Evolutionary conservation across 2,113 vertebrate species (phyloP), one percentile per base, ranked within the genome.

Genomic region (Uria lomvia): DNA sequence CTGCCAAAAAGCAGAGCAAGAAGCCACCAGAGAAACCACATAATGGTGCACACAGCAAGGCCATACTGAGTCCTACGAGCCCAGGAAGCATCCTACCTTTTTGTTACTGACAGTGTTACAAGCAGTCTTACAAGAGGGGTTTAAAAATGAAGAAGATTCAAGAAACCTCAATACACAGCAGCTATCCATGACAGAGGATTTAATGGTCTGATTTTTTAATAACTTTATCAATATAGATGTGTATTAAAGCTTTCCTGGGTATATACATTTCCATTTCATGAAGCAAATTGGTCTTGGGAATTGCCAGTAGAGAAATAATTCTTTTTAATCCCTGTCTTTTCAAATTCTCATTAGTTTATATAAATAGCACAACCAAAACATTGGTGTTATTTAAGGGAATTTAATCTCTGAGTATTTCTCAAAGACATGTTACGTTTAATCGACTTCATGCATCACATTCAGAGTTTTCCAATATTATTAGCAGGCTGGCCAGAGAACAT

Each of bases 251-350:
- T 86, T 96, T 91, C 62, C 47, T 50, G 45, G 42, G 34, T 53
- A 82, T 80, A 58, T 72, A 78, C 36, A 68, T 85, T 94, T 95
- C 76, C 75, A 79, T 90, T 52, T 94, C 63, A 40, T 23, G 77
- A 92, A 92, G 84, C 22, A 92, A 96, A 97, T 87, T 88, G 88
- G 81, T 65, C 78, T 91, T 82, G 65, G 62, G 47, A 95, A 86
- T 84, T 96, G 74, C 76, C 74, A 90, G 45, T 32, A 91, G 83
- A 67, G 74, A 96, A 97, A 96, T 96, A 97, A 92, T 90, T 92
- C 73, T 59, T 94, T 95, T 95, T 91, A 94, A 96, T 94, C 90
- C 72, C 20, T 53, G 34, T 90, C 74, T 84, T 93, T 93, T 90
- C 63, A 91, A 92, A 26, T 80, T 86, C 79, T 95, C 90, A 86